These are phyloP conservation scores for Amniataba percoides DNA, from an alignment of 2,797 vertebrate genomes.

Conservation along the genomic window DNA sequence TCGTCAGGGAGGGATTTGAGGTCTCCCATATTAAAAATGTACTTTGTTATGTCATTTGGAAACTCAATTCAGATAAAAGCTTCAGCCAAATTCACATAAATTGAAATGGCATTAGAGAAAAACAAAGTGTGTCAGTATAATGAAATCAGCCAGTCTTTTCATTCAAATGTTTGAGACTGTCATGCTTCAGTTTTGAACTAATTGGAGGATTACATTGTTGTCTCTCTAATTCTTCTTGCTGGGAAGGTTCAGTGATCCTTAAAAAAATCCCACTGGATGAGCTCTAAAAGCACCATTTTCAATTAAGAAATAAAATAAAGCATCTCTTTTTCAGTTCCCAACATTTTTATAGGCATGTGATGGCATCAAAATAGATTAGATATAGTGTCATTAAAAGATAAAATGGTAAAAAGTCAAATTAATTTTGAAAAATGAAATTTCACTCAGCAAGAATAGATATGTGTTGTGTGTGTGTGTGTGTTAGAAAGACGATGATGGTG, in stretches of 20 bases:
- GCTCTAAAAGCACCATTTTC: background rate
- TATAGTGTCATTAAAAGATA: background rate
- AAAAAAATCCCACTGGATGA: background rate
- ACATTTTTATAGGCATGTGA: background rate
- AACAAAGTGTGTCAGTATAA: slow-evolving; percentile 29
- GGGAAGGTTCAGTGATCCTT: slow-evolving; percentile 10
- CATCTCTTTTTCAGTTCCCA: background rate
- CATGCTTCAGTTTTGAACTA: slow-evolving; percentile 30
- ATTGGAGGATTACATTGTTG: slow-evolving; percentile 33
- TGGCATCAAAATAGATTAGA: background rate
- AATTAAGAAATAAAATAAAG: slow-evolving; percentile 4
- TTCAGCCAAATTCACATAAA: slow-evolving; percentile 38
- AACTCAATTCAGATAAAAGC: slow-evolving; percentile 62
- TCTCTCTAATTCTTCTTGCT: slow-evolving; percentile 1
- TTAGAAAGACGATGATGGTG: background rate
- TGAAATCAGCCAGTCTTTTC: slow-evolving; percentile 30
- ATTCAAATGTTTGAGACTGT: slow-evolving; percentile 13
- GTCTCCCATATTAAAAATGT: slow-evolving; percentile 13
- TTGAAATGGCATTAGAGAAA: slow-evolving; percentile 41
- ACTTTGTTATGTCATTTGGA: slow-evolving; percentile 19
- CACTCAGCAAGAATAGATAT: background rate
- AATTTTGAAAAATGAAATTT: slow-evolving; percentile 2
- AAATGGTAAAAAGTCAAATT: background rate
- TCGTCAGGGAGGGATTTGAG: slow-evolving; percentile 4
- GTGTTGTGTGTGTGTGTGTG: background rate